A percentile compares a stretch with the other conserved stretches of the same genome.
Conservation (phyloP, 2,797 vertebrate species). For the Acipenser ruthenus region DNA sequence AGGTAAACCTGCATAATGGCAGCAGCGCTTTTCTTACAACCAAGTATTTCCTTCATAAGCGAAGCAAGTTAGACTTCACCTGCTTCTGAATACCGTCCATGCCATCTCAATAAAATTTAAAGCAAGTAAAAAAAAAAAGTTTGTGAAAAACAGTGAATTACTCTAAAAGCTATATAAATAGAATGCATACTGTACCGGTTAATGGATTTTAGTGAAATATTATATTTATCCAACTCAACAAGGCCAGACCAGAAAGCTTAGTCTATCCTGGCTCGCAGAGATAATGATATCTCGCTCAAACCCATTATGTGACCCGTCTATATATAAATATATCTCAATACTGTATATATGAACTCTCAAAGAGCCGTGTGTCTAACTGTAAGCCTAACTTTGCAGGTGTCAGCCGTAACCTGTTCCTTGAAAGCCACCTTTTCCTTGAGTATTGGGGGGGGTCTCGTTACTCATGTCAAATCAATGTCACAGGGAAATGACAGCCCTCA, state of each 20-base stretch:
- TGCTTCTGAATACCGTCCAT: no score
- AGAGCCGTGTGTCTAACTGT: slow-evolving; percentile 37
- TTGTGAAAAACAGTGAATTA: slow-evolving; percentile 45
- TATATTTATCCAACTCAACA: slow-evolving; percentile 72
- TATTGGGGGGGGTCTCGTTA: slow-evolving; percentile 14
- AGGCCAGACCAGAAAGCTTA: slow-evolving; percentile 63
- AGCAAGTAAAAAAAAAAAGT: slow-evolving; percentile 24
- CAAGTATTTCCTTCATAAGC: no score
- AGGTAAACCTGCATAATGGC: no score
- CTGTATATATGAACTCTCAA: slow-evolving; percentile 31
- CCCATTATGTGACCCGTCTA: slow-evolving; percentile 47
- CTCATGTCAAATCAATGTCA: slow-evolving; percentile 20
- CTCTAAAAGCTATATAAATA: slow-evolving; percentile 58
- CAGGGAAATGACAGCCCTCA: slow-evolving; percentile 19
- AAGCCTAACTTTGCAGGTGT: slow-evolving; percentile 51
- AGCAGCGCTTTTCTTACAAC: no score
- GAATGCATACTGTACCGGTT: slow-evolving; percentile 39
- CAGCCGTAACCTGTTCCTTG: slow-evolving; percentile 48
- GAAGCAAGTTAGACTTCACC: no score
- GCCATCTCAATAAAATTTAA: no score
- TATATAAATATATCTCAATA: slow-evolving; percentile 25
- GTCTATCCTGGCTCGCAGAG: slow-evolving; percentile 62
- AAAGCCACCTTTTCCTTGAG: slow-evolving; percentile 52
- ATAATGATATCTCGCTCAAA: slow-evolving; percentile 65
- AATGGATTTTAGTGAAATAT: slow-evolving; percentile 63